Base-by-base conservation (phyloP, 2,113 vertebrate species). In the Myotis lucifugus region DNA sequence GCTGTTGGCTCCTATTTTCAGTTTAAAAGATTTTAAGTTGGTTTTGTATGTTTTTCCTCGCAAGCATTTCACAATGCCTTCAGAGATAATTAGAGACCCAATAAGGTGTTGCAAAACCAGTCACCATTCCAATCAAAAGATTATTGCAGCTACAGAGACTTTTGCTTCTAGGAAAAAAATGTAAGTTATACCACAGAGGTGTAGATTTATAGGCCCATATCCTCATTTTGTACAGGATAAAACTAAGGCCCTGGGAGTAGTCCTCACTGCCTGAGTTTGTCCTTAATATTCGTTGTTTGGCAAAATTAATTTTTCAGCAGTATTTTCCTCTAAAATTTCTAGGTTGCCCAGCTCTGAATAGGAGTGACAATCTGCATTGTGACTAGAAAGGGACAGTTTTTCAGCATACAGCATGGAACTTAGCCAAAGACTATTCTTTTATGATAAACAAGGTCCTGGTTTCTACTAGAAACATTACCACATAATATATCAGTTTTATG, bases 401-500 rank as follows among this genome's bases (percentile, higher is more conserved):
- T 98, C 96, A 88, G 61, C 91, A 95, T 97, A 92, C 25, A 97
- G 64, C 70, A 87, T 73, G 83, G 94, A 92, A 91, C 29, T 32
- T 86, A 94, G 72, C 67, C 87, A 88, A 90, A 67, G 84, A 67
- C 61, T 82, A 54, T 79, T 90, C 40, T 48, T 25, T 67, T 84
- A 79, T 98, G 92, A 98, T 96, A 95, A 98, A 98, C 97, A 88
- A 96, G 95, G 92, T 86, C 70, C 54, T 78, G 46, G n/a, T 86
- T 98, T 98, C 56, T 92, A 92, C 0, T 7, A 91, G 97, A 97
- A 98, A 97, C 2, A 93, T 97, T 98, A 98, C 97, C 96, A 95
- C 86, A 93, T 95, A 97, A 97, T 97, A 95, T 59, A 97, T 98
- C 95, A 97, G 87, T 96, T 97, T 98, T 97, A 96, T 97, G 96